These are phyloP conservation scores for Cardinalis cardinalis DNA, from an alignment of 2,113 vertebrate species.

Conservation along the genomic window DNA sequence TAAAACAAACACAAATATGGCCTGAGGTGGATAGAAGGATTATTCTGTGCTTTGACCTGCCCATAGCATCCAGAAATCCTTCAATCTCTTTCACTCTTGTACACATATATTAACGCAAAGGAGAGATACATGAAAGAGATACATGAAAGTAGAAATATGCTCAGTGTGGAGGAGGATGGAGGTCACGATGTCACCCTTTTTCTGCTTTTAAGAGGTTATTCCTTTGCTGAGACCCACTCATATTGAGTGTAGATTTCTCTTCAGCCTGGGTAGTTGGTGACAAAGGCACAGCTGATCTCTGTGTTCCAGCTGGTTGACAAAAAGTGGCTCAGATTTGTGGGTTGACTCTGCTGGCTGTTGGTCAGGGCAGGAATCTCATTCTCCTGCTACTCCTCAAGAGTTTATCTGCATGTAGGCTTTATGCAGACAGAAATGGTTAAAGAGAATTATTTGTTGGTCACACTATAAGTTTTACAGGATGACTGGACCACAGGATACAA, in stretches of 20 bases:
- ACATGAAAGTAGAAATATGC: neutral
- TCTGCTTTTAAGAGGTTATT: neutral
- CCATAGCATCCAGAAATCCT: neutral
- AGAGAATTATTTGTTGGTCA: neutral
- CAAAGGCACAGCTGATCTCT: neutral
- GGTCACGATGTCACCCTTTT: neutral
- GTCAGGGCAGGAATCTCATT: neutral
- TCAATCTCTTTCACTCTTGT: neutral
- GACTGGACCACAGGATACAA: accelerated
- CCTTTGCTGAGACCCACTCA: neutral
- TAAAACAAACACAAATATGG: neutral
- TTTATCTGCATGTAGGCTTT: neutral
- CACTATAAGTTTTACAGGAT: neutral
- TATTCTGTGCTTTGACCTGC: neutral
- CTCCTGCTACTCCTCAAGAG: neutral
- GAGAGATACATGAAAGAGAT: neutral
- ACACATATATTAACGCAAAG: neutral
- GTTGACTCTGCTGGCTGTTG: neutral
- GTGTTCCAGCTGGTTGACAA: neutral
- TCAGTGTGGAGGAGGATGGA: neutral
- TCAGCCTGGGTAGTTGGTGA: neutral
- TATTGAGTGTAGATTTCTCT: neutral
- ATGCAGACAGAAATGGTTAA: neutral
- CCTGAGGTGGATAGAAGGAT: neutral
- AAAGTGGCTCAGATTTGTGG: neutral